Evolutionary conservation across 2,113 vertebrate species (phyloP), one percentile per base, ranked within the genome.

Genomic region (Ranitomeya imitator): DNA sequence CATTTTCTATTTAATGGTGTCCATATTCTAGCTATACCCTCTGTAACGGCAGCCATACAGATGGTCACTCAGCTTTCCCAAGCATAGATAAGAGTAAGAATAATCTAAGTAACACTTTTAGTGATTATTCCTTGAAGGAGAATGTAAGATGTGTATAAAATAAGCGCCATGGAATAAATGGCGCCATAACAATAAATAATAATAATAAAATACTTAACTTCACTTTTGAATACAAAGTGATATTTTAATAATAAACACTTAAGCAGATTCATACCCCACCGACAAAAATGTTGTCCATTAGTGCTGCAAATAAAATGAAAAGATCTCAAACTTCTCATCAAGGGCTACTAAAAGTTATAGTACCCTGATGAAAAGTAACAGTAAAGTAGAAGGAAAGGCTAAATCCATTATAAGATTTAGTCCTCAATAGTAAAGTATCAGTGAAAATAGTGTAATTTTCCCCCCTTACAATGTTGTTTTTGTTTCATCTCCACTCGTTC

Each of bases 401-500:
- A 90, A 79, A 82, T 55, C 0, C 16, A 90, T 94, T 84, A 91
- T 91, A 93, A 94, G 93, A 26, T 79, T 89, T 89, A 91, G 90
- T 82, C 86, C 91, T 93, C 92, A 93, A 93, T 93, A 93, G 92
- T 92, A 93, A 92, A 94, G 94, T 92, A 93, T 91, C 94, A 94
- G 91, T 89, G 91, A 26, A 65, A 94, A 94, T 92, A 92, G 94
- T 93, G 94, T 94, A 92, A 93, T 95, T 94, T 94, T 94, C 93
- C 93, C 93, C 93, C 96, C 95, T 94, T 95, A 96, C 96, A 98
- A 96, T 96, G 96, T 97, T 98, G 97, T 97, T 98, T 98, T 97
- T 99, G 97, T 98, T 98, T 98, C 97, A 97, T 98, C 95, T 94
- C 96, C 96, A 94, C 96, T 95, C 96, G 97, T 97, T 97, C 96